phyloP scores from a whole-genome alignment of 2,797 vertebrate species.

The Mormyrus proboscirostris region DNA sequence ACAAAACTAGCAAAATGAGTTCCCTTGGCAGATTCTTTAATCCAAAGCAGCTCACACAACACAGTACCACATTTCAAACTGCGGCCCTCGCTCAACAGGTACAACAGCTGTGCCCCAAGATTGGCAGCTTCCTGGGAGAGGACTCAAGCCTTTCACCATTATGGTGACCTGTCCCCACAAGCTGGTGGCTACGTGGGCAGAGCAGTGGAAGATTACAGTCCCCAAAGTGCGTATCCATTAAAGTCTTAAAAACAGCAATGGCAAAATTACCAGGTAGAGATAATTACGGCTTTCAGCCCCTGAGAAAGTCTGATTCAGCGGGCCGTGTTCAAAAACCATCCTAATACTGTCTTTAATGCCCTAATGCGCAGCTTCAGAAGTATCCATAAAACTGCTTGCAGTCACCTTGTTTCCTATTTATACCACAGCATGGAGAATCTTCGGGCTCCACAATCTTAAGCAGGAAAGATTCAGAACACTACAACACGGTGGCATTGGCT shows the following conservation, averaged over 20 bases:
- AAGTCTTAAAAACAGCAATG: not conserved
- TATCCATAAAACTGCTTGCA: not conserved
- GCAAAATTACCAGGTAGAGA: not conserved
- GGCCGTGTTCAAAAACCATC: not conserved
- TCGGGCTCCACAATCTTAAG: not conserved
- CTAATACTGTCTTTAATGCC: not conserved
- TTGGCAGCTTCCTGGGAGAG: not conserved
- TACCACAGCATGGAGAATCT: not conserved
- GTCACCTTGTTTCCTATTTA: not conserved
- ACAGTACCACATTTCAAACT: not conserved
- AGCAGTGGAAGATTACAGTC: not conserved
- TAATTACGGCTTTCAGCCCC: not conserved
- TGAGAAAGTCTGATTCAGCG: not conserved
- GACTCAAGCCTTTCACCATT: not conserved
- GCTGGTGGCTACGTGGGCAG: not conserved
- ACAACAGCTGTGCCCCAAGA: not conserved
- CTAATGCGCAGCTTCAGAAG: not conserved
- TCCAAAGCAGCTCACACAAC: not conserved
- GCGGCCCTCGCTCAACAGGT: not conserved
- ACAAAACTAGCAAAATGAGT: not conserved
- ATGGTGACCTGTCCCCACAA: not conserved
- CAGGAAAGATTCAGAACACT: not conserved
- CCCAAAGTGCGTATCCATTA: not conserved
- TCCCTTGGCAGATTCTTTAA: not conserved
- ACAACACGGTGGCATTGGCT: not conserved